These are phyloP conservation scores for Ceratina japonica DNA, from an alignment of 1,140 invertebrate species.

Conservation along the genomic window DNA sequence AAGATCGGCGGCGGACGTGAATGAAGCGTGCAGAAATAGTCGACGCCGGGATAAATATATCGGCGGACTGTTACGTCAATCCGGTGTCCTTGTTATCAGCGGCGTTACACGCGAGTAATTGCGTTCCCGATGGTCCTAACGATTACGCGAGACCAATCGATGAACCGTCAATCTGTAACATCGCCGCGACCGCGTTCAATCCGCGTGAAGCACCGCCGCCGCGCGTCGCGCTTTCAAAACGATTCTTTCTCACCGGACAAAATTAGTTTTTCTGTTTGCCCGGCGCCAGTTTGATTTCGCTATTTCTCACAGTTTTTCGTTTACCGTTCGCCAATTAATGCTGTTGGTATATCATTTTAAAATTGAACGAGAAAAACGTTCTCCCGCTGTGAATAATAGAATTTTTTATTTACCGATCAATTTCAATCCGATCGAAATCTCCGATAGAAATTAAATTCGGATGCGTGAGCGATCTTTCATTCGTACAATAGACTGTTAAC, in stretches of 20 bases:
- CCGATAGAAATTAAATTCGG: no score
- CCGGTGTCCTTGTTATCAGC: constrained; percentile 11
- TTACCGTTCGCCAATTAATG: no score
- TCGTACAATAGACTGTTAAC: background rate
- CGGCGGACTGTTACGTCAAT: constrained; percentile 12
- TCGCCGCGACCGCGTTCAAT: background rate
- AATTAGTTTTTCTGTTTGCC: background rate
- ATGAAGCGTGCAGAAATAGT: constrained; percentile 24
- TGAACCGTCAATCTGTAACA: constrained; percentile 12
- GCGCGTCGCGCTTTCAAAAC: background rate
- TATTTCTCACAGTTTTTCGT: no score
- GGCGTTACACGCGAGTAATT: constrained; percentile 35
- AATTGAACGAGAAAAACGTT: no score
- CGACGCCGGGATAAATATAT: background rate
- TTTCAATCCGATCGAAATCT: no score
- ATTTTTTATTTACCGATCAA: no score
- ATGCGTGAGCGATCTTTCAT: no score
- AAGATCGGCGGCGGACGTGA: background rate
- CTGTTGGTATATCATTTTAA: no score
- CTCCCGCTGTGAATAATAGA: no score
- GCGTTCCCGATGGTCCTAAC: background rate
- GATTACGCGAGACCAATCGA: constrained; percentile 7
- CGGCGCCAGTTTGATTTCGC: no score
- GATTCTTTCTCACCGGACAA: no score
- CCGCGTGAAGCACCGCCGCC: no score